Percentiles rank a stretch among this genome's conserved stretches.
Evolutionary conservation across 92 coral and sea anemone genomes (phyloP).

Genomic region (Porites divaricata): DNA sequence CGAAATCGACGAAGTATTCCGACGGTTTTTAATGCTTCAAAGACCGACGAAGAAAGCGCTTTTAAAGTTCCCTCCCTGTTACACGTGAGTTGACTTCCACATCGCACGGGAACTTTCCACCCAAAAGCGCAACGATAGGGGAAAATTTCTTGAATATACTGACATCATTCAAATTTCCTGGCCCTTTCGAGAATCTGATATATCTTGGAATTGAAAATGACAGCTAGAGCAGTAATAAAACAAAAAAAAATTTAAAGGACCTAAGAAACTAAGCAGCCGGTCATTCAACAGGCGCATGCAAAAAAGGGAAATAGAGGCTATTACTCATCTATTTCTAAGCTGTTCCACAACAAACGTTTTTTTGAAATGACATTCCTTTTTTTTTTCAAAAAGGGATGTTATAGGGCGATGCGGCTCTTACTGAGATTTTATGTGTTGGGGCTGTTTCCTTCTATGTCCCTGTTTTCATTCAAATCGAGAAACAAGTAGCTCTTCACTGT

Average conservation of each 20-base stretch:
- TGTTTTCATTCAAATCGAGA: background rate
- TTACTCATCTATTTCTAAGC: conserved; percentile 1
- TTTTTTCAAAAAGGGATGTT: background rate
- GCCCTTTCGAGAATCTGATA: conserved; percentile 22
- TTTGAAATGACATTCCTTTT: too few relatives aligned
- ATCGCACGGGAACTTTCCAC: too few relatives aligned
- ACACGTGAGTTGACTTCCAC: too few relatives aligned
- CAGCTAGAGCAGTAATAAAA: background rate
- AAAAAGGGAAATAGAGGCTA: conserved; percentile 6
- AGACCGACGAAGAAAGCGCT: background rate
- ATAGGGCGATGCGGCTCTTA: background rate
- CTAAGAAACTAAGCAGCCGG: conserved; percentile 24
- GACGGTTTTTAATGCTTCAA: too few relatives aligned
- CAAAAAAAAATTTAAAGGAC: background rate
- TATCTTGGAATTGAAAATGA: conserved; percentile 25
- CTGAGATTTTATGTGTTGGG: background rate
- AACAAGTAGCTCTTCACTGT: background rate
- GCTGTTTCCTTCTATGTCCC: background rate
- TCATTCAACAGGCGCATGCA: conserved; percentile 23
- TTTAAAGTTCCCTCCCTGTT: background rate
- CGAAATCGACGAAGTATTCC: too few relatives aligned
- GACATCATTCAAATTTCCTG: conserved; percentile 32
- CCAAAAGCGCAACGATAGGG: background rate
- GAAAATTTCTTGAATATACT: conserved; percentile 45
- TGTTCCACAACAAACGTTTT: conserved; percentile 3